Evolutionary conservation across 2,888 invertebrate genomes (phyloP).

Genomic region (Xestia rhomboidea): DNA sequence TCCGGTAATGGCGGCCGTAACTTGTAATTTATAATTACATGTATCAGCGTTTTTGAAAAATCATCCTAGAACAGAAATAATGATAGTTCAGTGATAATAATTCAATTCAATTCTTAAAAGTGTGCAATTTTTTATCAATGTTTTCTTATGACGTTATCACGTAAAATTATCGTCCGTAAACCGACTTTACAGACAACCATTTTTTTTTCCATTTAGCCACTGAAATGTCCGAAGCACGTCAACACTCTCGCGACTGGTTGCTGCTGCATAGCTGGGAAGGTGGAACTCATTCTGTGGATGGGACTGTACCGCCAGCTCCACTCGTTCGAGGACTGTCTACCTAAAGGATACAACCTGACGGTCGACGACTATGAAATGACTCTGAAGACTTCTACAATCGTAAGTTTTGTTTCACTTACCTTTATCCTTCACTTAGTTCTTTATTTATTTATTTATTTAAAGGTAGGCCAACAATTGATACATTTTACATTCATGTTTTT

Average conservation of each 20-base stretch:
- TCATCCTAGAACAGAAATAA: no score
- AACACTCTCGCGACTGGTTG: conserved; percentile 73
- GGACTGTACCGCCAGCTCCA: conserved; percentile 76
- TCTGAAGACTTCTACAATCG: conserved; percentile 75
- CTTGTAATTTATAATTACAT: no score
- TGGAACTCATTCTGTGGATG: conserved; percentile 83
- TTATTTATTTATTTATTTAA: background rate
- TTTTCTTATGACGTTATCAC: no score
- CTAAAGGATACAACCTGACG: conserved; percentile 75
- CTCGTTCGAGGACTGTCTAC: conserved; percentile 74
- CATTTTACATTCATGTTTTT: no score
- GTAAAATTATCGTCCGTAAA: no score
- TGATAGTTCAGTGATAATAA: no score
- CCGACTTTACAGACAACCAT: no score
- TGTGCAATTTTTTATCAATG: no score
- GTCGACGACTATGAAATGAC: conserved; percentile 77
- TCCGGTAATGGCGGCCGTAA: no score
- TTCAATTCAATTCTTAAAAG: no score
- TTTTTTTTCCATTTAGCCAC: conserved; percentile 80
- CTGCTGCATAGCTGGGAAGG: conserved; percentile 80
- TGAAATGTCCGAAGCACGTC: conserved; percentile 85
- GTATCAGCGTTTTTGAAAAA: no score
- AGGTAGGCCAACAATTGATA: no score
- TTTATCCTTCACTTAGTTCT: background rate
- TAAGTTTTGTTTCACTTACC: conserved; percentile 56